Evolutionary conservation across 2,113 vertebrate genomes (phyloP).

Genomic region (Calonectris borealis): DNA sequence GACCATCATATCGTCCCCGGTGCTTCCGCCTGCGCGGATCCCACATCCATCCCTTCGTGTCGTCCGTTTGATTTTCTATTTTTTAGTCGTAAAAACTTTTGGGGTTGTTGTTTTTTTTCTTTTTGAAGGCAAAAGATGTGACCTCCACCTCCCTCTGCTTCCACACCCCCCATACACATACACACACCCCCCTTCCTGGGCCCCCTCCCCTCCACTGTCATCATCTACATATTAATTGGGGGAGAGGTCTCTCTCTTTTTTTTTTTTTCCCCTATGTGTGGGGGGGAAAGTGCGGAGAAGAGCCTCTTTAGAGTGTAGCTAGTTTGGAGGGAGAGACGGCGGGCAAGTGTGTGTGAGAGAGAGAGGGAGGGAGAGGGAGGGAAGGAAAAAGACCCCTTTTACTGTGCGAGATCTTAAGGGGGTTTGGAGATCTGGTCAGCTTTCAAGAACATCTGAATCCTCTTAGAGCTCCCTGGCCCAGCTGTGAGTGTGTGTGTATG

Average conservation of each 20-base stretch:
- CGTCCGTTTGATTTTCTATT: constrained; percentile 65
- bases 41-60: constrained; percentile 72
- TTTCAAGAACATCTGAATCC: constrained; percentile 92
- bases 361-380: constrained; percentile 41
- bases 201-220: constrained; percentile 76
- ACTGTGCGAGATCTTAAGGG: constrained; percentile 79
- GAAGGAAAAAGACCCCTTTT: constrained; percentile 68
- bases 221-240: constrained; percentile 81
- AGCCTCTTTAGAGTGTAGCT: background rate
- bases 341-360: background rate
- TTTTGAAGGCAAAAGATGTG: constrained; percentile 63
- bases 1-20: constrained; percentile 56
- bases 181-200: constrained; percentile 26
- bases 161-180: background rate
- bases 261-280: background rate
- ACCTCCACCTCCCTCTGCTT: constrained; percentile 24
- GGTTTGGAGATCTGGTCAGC: constrained; percentile 83
- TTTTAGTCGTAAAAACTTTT: constrained; percentile 59
- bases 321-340: constrained; percentile 51
- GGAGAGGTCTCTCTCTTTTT: constrained; percentile 59
- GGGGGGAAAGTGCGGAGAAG: background rate
- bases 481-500: constrained; percentile 75
- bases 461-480: constrained; percentile 80
- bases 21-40: constrained; percentile 27
- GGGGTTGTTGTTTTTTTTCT: constrained; percentile 26